phyloP scores from a whole-genome alignment of 2,113 vertebrate genomes.

The Microtus richardsoni region DNA sequence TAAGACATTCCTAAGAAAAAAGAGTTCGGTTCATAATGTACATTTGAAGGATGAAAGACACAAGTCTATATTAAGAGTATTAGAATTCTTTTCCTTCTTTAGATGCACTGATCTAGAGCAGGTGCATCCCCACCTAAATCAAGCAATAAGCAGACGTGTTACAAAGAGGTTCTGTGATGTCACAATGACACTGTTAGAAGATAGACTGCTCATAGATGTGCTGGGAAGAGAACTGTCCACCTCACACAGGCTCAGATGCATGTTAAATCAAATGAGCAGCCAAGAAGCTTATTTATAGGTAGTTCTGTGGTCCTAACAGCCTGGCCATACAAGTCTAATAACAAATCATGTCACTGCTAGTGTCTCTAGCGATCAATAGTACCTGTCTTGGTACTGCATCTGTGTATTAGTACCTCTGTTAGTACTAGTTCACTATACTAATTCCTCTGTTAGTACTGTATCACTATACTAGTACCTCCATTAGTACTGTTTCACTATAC shows the following conservation, averaged over 20 bases:
- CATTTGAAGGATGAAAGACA: neutral
- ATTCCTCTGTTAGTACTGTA: no score
- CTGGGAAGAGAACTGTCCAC: neutral
- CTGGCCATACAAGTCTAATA: neutral
- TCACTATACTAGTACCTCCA: no score
- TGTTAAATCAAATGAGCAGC: neutral
- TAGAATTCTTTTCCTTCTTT: no score
- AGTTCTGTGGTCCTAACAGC: neutral
- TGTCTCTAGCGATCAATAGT: neutral
- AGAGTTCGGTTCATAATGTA: neutral
- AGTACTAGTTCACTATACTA: no score
- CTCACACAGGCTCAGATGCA: neutral
- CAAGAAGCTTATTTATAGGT: neutral
- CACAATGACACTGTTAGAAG: neutral
- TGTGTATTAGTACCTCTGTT: no score
- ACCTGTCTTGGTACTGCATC: no score
- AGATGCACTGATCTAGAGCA: neutral
- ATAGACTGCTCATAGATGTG: neutral
- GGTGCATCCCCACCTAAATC: slow-evolving; percentile 28
- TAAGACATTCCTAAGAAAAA: neutral
- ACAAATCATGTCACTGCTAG: neutral
- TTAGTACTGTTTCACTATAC: no score
- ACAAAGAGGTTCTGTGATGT: slow-evolving; percentile 13
- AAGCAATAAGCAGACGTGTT: slow-evolving; percentile 11
- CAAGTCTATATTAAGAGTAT: no score